Percentiles rank a stretch among this genome's conserved stretches.
phyloP scores from a whole-genome alignment of 2,113 vertebrate genomes.

The Coreoperca whiteheadi region DNA sequence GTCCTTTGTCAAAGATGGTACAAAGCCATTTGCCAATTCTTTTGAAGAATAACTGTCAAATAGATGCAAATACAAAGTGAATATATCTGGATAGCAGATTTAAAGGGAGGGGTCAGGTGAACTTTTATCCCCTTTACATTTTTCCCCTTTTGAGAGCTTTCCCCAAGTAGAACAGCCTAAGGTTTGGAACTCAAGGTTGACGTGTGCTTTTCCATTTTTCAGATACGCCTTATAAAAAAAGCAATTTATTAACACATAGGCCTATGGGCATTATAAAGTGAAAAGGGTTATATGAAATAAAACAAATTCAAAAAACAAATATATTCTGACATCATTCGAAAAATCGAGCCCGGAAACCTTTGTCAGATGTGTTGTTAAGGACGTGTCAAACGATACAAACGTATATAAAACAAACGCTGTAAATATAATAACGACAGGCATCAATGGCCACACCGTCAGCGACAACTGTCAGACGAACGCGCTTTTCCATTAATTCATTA shows the following conservation, averaged over 20 bases:
- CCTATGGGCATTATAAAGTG: background rate
- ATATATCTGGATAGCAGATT: slow-evolving; percentile 35
- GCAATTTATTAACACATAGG: background rate
- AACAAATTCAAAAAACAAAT: slow-evolving; percentile 24
- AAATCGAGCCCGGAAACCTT: slow-evolving; percentile 13
- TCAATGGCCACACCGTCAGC: background rate
- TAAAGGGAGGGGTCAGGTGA: slow-evolving; percentile 71
- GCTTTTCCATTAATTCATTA: background rate
- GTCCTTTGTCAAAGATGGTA: slow-evolving; percentile 6
- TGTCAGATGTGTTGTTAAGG: slow-evolving; percentile 31
- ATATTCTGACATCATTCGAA: slow-evolving; percentile 72
- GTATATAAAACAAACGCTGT: background rate
- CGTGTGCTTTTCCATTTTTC: slow-evolving; percentile 5
- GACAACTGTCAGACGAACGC: slow-evolving; percentile 15
- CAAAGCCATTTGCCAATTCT: background rate
- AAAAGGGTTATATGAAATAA: background rate
- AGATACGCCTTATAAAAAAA: background rate
- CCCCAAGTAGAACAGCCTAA: background rate
- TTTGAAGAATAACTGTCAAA: background rate
- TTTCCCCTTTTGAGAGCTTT: background rate
- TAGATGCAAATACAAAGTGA: slow-evolving; percentile 1
- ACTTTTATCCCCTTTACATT: slow-evolving; percentile 66
- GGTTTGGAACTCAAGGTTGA: slow-evolving; percentile 6
- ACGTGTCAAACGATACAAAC: slow-evolving; percentile 12
- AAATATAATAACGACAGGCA: background rate